A percentile compares a stretch with the other conserved stretches of the same genome.
Conservation (phyloP, 2,797 vertebrate genomes). For the Serranus cabrilla region DNA sequence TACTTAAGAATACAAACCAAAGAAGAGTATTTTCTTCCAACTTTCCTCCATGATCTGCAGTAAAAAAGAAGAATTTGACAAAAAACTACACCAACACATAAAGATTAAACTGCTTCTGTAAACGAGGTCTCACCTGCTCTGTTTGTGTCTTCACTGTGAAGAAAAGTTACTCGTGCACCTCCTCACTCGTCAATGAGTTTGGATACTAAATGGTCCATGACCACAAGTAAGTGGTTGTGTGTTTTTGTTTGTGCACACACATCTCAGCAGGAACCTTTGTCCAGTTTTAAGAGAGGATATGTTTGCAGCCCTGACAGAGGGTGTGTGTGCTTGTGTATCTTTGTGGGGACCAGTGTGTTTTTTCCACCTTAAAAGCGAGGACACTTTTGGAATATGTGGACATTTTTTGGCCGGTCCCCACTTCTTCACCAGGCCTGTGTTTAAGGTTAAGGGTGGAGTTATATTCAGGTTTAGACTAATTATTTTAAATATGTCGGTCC, state of each 20-base stretch:
- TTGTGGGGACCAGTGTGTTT: neutral
- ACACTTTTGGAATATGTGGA: too few relatives aligned
- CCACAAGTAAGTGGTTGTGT: neutral
- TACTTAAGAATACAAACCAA: slow-evolving; percentile 16
- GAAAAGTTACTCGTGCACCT: neutral
- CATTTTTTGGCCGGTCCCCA: too few relatives aligned
- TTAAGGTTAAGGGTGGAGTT: too few relatives aligned
- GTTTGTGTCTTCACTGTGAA: neutral
- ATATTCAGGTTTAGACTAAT: too few relatives aligned
- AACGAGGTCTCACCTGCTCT: neutral
- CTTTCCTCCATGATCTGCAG: slow-evolving; percentile 5
- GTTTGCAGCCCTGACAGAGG: neutral
- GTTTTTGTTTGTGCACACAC: neutral
- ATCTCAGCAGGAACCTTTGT: neutral
- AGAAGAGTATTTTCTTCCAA: slow-evolving; percentile 11
- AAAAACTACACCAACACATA: neutral
- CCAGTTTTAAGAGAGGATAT: neutral
- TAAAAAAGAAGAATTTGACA: neutral
- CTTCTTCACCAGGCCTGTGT: too few relatives aligned
- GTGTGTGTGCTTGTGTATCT: neutral
- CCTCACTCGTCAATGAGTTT: neutral
- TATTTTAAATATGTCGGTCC: neutral
- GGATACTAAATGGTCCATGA: slow-evolving; percentile 8
- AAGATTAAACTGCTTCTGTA: neutral
- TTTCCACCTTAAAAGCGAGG: neutral